phyloP scores from a whole-genome alignment of 2,797 vertebrate genomes.

The Peromyscus eremicus region DNA sequence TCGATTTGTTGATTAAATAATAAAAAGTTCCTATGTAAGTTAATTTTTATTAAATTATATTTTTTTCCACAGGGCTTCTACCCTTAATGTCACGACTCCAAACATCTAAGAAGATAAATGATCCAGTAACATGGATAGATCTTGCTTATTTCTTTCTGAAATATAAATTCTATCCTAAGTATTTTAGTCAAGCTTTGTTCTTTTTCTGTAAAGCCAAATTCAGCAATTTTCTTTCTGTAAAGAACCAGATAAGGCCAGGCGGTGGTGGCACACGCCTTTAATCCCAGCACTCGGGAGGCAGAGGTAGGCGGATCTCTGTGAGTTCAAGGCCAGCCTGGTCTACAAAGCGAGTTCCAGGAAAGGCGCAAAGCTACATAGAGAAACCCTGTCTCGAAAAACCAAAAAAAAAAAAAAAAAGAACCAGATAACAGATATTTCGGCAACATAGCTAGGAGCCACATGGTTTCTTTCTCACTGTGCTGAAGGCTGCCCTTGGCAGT shows the following conservation, averaged over 20 bases:
- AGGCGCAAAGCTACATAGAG: too few relatives aligned
- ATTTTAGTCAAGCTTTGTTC: neutral
- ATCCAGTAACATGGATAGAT: neutral
- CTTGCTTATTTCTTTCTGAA: constrained; percentile 4
- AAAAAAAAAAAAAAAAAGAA: too few relatives aligned
- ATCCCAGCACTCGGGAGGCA: too few relatives aligned
- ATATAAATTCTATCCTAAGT: neutral
- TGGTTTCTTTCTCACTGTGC: neutral
- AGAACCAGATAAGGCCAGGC: neutral
- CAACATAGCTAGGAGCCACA: neutral
- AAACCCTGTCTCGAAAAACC: too few relatives aligned
- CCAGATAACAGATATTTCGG: neutral
- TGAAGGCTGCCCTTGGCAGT: neutral
- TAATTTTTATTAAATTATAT: neutral
- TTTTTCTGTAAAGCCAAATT: neutral
- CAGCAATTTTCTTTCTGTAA: neutral
- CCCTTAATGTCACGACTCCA: neutral
- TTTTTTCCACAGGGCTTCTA: neutral
- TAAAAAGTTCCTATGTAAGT: neutral
- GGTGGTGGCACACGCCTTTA: too few relatives aligned
- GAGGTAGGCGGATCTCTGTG: too few relatives aligned
- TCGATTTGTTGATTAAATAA: neutral
- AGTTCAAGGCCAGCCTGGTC: too few relatives aligned
- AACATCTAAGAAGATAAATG: neutral
- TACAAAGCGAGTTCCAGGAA: too few relatives aligned